phyloP scores from a whole-genome alignment of 2,888 invertebrate species.

The Hydrotaea diabolus region DNA sequence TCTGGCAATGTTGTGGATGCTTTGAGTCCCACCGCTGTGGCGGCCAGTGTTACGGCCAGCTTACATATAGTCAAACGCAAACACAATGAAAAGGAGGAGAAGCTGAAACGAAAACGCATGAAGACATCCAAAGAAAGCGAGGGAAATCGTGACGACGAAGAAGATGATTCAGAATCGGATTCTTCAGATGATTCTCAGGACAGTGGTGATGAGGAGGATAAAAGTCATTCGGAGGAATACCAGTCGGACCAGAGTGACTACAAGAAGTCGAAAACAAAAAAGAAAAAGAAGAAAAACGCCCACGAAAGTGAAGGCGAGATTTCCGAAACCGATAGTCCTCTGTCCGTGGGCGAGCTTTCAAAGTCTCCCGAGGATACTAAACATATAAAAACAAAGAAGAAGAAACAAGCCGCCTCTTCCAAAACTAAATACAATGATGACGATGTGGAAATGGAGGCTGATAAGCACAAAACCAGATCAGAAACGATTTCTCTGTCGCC shows the following conservation, averaged over 20 bases:
- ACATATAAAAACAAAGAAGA: conserved; percentile 64
- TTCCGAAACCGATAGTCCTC: conserved; percentile 81
- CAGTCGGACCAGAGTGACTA: conserved; percentile 70
- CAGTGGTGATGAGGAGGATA: conserved; percentile 59
- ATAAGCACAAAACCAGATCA: conserved; percentile 53
- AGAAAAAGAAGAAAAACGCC: conserved; percentile 52
- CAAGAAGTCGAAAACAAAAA: conserved; percentile 67
- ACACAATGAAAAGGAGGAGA: conserved; percentile 69
- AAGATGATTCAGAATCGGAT: conserved; percentile 73
- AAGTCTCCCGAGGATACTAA: conserved; percentile 78
- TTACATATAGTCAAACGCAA: conserved; percentile 74
- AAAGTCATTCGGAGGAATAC: conserved; percentile 65
- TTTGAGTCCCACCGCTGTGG: conserved; percentile 76
- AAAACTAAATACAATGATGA: conserved; percentile 59
- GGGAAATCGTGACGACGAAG: conserved; percentile 70
- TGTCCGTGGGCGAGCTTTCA: conserved; percentile 82
- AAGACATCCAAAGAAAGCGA: conserved; percentile 66
- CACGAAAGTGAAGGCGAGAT: conserved; percentile 57
- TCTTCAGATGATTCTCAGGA: conserved; percentile 75
- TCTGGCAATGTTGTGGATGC: conserved; percentile 70
- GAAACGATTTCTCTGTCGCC: conserved; percentile 72
- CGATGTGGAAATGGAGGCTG: conserved; percentile 59
- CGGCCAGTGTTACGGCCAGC: conserved; percentile 78
- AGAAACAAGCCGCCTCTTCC: conserved; percentile 20
- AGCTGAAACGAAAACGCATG: conserved; percentile 71